Evolutionary conservation across 2,797 vertebrate genomes (phyloP), one percentile per base, ranked within the genome.

Genomic region (Dryobates pubescens): DNA sequence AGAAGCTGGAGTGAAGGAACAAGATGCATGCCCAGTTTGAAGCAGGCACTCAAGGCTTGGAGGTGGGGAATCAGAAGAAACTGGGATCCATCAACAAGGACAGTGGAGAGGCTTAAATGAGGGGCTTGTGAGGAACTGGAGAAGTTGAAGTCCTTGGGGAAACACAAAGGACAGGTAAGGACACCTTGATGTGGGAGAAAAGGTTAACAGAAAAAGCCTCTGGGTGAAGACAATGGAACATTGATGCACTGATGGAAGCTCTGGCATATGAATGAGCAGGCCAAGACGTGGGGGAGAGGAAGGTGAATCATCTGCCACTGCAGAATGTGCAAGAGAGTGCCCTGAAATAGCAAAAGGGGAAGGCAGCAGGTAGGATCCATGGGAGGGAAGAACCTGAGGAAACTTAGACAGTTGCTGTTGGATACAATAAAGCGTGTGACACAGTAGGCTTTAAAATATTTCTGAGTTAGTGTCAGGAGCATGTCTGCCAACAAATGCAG

Each of bases 401-500:
- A 92, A 51, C 49, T 67, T 67, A 65, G 22, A 20, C 5, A 41
- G 30, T 62, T 47, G 26, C 41, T 34, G 36, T 30, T 63, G 79
- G 67, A 71, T 86, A 51, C 56, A 87, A 45, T 18, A 27, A 70
- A 67, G 27, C 45, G 27, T 72, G 58, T 69, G 84, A 90, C 38
- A 19, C 26, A 7, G 14, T 67, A 67, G 47, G 30, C 47, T 91
- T 92, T 80, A 70, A 92, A 90, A 83, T 4, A 1, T 54, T 86
- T 88, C 49, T 65, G 92, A 91, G 95, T 88, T 85, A 91, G 34
- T 3, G 7, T 81, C 96, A 86, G 83, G 92, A 91, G 30, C 74
- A 80, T 94, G 86, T 85, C 92, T 95, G 69, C 61, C 73, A 91
- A 80, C 56, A 94, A 93, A 96, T 26, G n/a, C 77, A 93, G 70